Conservation (phyloP, 2,888 invertebrate species). For the Drosophila histrio region DNA sequence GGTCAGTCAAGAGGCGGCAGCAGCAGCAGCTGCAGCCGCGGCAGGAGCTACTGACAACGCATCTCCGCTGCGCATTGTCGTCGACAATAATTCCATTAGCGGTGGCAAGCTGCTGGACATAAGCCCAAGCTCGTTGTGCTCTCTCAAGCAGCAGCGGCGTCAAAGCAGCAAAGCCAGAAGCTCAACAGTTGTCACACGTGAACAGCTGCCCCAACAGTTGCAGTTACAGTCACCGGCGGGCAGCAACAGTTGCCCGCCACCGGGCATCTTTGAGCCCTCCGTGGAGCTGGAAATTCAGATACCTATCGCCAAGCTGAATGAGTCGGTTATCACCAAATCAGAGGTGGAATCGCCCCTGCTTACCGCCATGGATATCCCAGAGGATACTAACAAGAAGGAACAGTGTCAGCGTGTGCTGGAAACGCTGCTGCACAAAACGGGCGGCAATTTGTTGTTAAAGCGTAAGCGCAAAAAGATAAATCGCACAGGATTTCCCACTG, state of each 20-base stretch:
- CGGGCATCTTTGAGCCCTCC: constrained; percentile 89
- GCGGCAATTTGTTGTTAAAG: constrained; percentile 84
- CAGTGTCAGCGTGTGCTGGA: constrained; percentile 80
- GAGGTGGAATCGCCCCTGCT: constrained; percentile 84
- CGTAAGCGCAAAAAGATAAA: constrained; percentile 91
- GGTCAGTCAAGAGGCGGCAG: constrained; percentile 37
- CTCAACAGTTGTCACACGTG: background rate
- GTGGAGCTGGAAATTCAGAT: constrained; percentile 88
- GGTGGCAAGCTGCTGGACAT: constrained; percentile 80
- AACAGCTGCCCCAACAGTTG: constrained; percentile 39
- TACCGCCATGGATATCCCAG: constrained; percentile 65
- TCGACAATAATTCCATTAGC: constrained; percentile 73
- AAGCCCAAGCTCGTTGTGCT: constrained; percentile 76
- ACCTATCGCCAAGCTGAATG: constrained; percentile 86
- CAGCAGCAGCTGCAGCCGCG: constrained; percentile 12
- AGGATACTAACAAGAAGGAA: constrained; percentile 70
- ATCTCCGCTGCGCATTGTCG: constrained; percentile 76
- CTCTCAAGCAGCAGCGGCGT: constrained; percentile 85
- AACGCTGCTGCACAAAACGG: constrained; percentile 82
- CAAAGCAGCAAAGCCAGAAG: constrained; percentile 83
- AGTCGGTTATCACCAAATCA: constrained; percentile 84
- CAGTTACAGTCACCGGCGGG: constrained; percentile 63
- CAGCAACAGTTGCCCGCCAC: constrained; percentile 85
- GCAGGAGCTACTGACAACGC: constrained; percentile 43
- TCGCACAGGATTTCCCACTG: constrained; percentile 93